These are phyloP conservation scores for Melieria omissa DNA, from an alignment of 2,888 invertebrate species.

Conservation along the genomic window DNA sequence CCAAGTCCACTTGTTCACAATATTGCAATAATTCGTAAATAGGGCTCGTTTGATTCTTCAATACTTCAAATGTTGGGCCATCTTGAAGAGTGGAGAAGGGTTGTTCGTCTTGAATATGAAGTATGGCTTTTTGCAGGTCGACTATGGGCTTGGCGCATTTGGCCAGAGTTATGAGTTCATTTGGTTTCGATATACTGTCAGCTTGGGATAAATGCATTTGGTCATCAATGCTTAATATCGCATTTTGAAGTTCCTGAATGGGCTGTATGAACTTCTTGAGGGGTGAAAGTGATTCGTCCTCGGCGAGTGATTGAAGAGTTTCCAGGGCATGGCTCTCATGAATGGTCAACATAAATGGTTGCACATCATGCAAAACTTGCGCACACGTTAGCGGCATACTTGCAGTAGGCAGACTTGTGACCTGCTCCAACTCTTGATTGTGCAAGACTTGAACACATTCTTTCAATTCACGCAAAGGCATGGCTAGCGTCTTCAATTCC, in stretches of 20 bases:
- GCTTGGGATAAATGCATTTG: constrained; percentile 60
- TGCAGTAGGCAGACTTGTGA: constrained; percentile 42
- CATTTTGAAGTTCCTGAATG: constrained; percentile 62
- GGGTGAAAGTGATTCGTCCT: constrained; percentile 51
- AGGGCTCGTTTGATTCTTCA: constrained; percentile 48
- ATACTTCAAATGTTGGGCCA: constrained; percentile 45
- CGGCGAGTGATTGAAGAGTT: constrained; percentile 49
- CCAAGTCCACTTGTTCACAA: constrained; percentile 57
- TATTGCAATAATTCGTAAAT: constrained; percentile 53
- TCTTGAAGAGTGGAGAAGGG: constrained; percentile 45
- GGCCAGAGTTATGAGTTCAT: constrained; percentile 43
- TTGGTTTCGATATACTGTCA: constrained; percentile 44
- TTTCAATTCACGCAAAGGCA: constrained; percentile 57
- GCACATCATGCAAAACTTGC: constrained; percentile 49
- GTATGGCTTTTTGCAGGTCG: constrained; percentile 51
- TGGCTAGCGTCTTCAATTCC: constrained; percentile 52
- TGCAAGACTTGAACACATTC: constrained; percentile 52
- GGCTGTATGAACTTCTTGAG: constrained; percentile 63
- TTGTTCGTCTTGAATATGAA: constrained; percentile 51
- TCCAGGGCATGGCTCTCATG: constrained; percentile 53
- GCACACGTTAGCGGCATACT: constrained; percentile 39
- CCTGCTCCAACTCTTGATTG: constrained; percentile 50
- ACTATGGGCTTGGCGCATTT: constrained; percentile 52
- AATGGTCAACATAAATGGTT: constrained; percentile 50
- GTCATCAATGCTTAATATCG: constrained; percentile 52